These are phyloP conservation scores for Cosmia trapezina DNA, from an alignment of 2,888 invertebrate genomes.

Conservation along the genomic window DNA sequence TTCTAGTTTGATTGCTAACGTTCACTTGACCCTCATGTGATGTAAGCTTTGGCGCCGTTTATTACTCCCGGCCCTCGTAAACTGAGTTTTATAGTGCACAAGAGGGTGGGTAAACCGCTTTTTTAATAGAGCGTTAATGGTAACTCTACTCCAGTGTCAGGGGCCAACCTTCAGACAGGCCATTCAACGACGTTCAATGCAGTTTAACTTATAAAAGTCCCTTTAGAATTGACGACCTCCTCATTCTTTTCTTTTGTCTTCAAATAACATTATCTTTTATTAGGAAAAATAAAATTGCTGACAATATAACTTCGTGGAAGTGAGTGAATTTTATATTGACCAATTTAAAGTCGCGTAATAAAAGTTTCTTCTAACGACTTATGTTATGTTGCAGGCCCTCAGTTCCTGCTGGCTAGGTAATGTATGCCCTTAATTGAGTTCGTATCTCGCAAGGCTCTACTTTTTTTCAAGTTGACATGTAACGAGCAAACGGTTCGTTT, in stretches of 20 bases:
- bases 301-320: constrained; percentile 67
- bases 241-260: constrained; percentile 57
- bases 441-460: constrained; percentile 47
- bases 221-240: constrained; percentile 17
- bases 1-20: constrained; percentile 75
- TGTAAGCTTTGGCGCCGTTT: constrained; percentile 76
- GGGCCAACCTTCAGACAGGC: constrained; percentile 49
- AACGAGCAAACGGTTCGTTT: constrained; percentile 52
- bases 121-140: constrained; percentile 82
- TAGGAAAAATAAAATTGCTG: constrained; percentile 62
- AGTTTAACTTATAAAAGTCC: constrained; percentile 34
- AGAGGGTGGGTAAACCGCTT: constrained; percentile 77
- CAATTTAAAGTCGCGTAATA: constrained; percentile 72
- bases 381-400: constrained; percentile 64
- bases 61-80: constrained; percentile 78
- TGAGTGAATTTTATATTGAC: constrained; percentile 70
- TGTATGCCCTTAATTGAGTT: constrained; percentile 63
- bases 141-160: constrained; percentile 70
- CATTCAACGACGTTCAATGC: constrained; percentile 32
- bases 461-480: constrained; percentile 58
- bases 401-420: constrained; percentile 50
- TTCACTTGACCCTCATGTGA: constrained; percentile 77
- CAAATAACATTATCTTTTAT: constrained; percentile 52
- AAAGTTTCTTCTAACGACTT: constrained; percentile 69
- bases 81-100: constrained; percentile 76